phyloP scores from a whole-genome alignment of 2,113 vertebrate species.

The Lucifuga dentata region DNA sequence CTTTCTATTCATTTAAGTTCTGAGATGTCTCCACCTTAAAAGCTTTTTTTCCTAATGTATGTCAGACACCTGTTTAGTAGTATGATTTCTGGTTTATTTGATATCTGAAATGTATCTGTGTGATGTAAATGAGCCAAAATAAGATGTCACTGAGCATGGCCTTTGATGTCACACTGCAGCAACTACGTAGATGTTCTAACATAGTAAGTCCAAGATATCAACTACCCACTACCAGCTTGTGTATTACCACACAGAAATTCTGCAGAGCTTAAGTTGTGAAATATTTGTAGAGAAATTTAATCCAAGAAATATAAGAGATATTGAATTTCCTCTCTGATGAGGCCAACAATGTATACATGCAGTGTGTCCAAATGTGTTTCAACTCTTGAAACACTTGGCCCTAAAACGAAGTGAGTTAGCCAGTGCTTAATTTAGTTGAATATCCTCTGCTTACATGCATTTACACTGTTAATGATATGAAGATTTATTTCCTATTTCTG shows the following conservation, averaged over 20 bases:
- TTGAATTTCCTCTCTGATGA: constrained; percentile 5
- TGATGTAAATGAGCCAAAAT: constrained; percentile 13
- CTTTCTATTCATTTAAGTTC: constrained; percentile 20
- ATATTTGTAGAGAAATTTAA: constrained; percentile 9
- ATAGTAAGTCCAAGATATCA: constrained; percentile 34
- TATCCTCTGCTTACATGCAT: constrained; percentile 9
- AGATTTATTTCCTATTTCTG: constrained; percentile 13
- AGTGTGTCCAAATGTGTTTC: constrained; percentile 19
- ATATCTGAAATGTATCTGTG: constrained; percentile 27
- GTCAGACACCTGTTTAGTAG: not conserved
- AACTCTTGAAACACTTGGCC: constrained; percentile 22
- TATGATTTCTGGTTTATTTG: constrained; percentile 16
- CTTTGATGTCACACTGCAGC: constrained; percentile 21
- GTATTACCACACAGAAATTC: constrained; percentile 1
- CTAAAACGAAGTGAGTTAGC: constrained; percentile 1
- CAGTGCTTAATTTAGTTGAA: not conserved
- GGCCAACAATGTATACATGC: not conserved
- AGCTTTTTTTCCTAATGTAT: constrained; percentile 5
- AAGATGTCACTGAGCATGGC: constrained; percentile 14
- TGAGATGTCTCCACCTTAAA: constrained; percentile 7
- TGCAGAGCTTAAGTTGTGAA: not conserved
- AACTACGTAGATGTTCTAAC: constrained; percentile 10
- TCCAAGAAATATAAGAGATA: constrained; percentile 11
- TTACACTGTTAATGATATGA: constrained; percentile 18
- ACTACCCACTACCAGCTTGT: not conserved